Evolutionary conservation across 2,797 vertebrate species (phyloP), one percentile per base, ranked within the genome.

Genomic region (Vespertilio murinus): DNA sequence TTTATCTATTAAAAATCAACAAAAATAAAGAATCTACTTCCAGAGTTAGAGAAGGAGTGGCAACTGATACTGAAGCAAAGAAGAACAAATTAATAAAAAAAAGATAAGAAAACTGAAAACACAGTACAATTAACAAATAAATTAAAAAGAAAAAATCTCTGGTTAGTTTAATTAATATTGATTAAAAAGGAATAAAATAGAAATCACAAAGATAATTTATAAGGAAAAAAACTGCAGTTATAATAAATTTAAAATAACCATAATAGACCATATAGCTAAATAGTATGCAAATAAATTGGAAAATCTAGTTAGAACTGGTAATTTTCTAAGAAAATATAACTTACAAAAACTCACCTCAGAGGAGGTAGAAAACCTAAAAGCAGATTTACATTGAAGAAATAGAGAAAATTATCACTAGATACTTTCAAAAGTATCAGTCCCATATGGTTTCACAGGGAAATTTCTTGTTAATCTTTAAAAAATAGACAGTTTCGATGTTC

Each of bases 331-430:
- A 81, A 80, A 71, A 59, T 22, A 49, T 40, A 59, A 90, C 64
- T 87, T 86, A 49, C 17, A 56, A 85, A n/a, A 85, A 94, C 38
- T 86, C 59, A 94, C 11, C 14, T 77, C 61, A 70, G 74, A 89
- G 45, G 35, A 92, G 7, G 88, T 4, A 89, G 83, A 81, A 94
- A 86, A 85, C 45, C 22, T 81, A 45, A 90, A 86, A 3, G 61
- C 6, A 52, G 23, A 86, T 69, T 61, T 81, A 69, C 12, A 75
- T 17, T 40, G 20, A 75, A 81, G 61, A 45, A 61, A 87, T 35
- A 6, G 45, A 45, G 7, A 90, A 67, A 78, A 65, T 28, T 33
- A 20, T 78, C 54, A 45, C 33, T 23, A 40, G 6, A 45, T 40
- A 88, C 45, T 16, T 67, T 2, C 16, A 49, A 42, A 73, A 86